These are phyloP conservation scores for Mythimna loreyi DNA, from an alignment of 2,888 invertebrate genomes.

Conservation along the genomic window DNA sequence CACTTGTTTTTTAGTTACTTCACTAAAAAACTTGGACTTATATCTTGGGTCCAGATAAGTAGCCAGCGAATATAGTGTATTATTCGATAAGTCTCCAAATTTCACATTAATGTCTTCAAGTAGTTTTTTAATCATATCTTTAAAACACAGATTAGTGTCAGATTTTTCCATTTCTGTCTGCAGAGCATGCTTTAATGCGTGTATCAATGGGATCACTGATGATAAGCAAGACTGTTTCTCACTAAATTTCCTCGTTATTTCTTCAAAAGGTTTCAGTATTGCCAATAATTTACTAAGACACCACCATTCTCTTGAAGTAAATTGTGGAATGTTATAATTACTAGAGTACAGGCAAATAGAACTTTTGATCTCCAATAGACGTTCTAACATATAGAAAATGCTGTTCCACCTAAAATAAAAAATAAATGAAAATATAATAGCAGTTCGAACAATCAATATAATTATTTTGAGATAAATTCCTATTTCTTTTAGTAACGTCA, in stretches of 20 bases:
- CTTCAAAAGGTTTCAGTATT: conserved; percentile 35
- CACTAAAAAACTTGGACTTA: conserved; percentile 26
- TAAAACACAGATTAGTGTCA: background rate
- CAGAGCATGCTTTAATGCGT: conserved; percentile 22
- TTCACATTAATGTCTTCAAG: conserved; percentile 22
- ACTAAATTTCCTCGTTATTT: conserved; percentile 1
- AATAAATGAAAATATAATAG: background rate
- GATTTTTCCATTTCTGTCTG: conserved; percentile 4
- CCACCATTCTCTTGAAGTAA: conserved; percentile 13
- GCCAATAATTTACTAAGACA: conserved; percentile 4
- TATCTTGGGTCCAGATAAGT: conserved; percentile 27
- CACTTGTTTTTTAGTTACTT: conserved; percentile 25
- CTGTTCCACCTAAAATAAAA: conserved; percentile 29
- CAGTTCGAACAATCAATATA: background rate
- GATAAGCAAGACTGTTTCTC: conserved; percentile 19
- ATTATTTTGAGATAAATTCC: too few relatives aligned
- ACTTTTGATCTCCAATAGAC: conserved; percentile 22
- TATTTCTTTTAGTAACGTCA: too few relatives aligned
- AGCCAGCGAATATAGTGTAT: conserved; percentile 15
- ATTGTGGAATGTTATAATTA: conserved; percentile 25
- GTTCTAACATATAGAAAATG: conserved; percentile 19
- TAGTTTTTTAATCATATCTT: background rate
- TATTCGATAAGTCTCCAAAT: conserved; percentile 28
- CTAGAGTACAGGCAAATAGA: conserved; percentile 6
- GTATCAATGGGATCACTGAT: conserved; percentile 29